These are phyloP conservation scores for Drosophila anceps DNA, from an alignment of 2,888 invertebrate genomes.

Conservation along the genomic window DNA sequence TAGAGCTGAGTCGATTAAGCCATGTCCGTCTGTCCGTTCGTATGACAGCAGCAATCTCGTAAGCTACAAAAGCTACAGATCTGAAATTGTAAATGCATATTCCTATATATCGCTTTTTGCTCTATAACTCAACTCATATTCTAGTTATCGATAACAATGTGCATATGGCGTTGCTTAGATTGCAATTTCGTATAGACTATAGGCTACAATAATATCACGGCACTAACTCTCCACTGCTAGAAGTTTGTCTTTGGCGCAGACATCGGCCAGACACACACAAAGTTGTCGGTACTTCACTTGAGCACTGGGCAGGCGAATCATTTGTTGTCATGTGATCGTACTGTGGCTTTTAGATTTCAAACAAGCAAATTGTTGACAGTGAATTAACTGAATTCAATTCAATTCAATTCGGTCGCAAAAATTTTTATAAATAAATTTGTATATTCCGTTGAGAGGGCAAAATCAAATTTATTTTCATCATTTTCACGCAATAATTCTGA, in stretches of 20 bases:
- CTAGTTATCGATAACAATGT: too few species aligned
- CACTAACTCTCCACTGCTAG: not conserved
- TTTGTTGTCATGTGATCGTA: not conserved
- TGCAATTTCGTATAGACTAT: too few species aligned
- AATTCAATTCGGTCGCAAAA: not conserved
- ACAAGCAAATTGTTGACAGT: not conserved
- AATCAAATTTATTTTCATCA: constrained; percentile 1
- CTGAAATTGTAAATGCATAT: too few species aligned
- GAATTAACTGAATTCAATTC: not conserved
- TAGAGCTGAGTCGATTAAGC: too few species aligned
- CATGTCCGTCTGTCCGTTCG: too few species aligned
- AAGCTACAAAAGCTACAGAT: too few species aligned
- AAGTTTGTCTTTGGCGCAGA: not conserved
- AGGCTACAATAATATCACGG: too few species aligned
- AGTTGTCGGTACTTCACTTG: not conserved
- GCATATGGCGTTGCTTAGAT: too few species aligned
- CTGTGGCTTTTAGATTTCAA: not conserved
- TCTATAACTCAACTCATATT: too few species aligned
- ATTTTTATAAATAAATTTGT: constrained; percentile 1
- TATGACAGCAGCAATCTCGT: too few species aligned
- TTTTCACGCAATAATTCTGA: not conserved
- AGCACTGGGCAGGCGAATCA: constrained; percentile 4
- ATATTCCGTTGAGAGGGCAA: not conserved
- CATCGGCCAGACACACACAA: not conserved
- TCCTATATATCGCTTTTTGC: too few species aligned